Conservation (phyloP, 2,113 vertebrate species). For the Tachysurus vachellii region DNA sequence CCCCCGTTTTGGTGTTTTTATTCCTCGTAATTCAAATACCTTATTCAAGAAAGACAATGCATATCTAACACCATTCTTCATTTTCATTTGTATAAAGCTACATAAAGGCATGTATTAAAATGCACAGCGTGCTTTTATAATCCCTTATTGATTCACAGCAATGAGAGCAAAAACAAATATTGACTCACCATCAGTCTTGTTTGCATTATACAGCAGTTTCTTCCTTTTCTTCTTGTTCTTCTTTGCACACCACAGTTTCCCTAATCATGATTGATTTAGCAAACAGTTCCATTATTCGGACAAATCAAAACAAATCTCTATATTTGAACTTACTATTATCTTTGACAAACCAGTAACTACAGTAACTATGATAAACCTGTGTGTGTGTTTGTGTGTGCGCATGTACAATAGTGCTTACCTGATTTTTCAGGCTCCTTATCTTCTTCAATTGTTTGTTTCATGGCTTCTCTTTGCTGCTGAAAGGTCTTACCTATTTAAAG, state of each 20-base stretch:
- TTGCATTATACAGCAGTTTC: slow-evolving; percentile 90
- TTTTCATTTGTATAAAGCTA: not conserved
- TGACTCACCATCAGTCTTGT: slow-evolving; percentile 88
- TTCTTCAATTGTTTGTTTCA: slow-evolving; percentile 99
- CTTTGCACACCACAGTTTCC: slow-evolving; percentile 98
- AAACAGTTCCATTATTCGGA: not conserved
- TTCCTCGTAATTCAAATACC: not conserved
- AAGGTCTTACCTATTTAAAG: slow-evolving; percentile 87
- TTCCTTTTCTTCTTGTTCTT: slow-evolving; percentile 99
- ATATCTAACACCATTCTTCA: not conserved
- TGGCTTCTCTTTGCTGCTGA: slow-evolving; percentile 98
- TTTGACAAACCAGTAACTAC: not conserved
- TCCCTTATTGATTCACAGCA: not conserved
- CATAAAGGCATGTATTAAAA: not conserved
- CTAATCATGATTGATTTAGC: slow-evolving; percentile 61
- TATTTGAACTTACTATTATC: not conserved
- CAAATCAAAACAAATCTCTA: not conserved
- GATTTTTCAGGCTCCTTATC: slow-evolving; percentile 98
- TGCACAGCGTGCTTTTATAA: not conserved
- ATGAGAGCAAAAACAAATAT: not conserved
- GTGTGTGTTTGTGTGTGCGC: too few species aligned
- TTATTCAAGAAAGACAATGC: not conserved
- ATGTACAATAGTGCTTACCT: slow-evolving; percentile 69
- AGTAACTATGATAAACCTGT: too few species aligned
- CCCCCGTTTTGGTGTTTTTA: too few species aligned